Percentiles rank a stretch among this genome's conserved stretches.
phyloP scores from a whole-genome alignment of 2,797 vertebrate genomes.

The Mergus octosetaceus region DNA sequence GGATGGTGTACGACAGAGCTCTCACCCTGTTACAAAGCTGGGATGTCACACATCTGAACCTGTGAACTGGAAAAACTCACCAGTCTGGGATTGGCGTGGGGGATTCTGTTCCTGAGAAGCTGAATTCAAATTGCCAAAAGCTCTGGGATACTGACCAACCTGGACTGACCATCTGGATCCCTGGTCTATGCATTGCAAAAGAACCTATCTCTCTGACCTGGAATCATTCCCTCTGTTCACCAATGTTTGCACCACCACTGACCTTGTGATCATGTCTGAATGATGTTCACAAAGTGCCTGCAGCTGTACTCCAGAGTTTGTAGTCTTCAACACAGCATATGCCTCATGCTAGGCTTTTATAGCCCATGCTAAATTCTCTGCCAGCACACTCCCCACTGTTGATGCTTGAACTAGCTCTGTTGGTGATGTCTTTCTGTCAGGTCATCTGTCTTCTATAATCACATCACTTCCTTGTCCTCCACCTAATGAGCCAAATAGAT shows the following conservation, averaged over 20 bases:
- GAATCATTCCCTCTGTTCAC: background rate
- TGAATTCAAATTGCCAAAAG: background rate
- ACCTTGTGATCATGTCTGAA: accelerated
- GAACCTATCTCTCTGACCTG: background rate
- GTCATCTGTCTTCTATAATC: background rate
- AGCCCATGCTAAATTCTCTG: background rate
- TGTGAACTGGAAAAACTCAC: background rate
- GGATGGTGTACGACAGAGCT: background rate
- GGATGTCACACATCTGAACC: background rate
- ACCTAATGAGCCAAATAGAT: background rate
- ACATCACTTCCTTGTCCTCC: background rate
- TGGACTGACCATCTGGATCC: too few species aligned
- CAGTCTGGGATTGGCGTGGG: accelerated
- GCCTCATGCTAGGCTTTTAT: background rate
- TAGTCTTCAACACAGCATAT: background rate
- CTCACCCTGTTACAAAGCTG: background rate
- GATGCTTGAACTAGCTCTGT: background rate
- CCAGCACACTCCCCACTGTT: background rate
- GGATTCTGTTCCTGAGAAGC: background rate
- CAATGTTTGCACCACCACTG: background rate
- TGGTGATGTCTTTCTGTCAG: background rate
- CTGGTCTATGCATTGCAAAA: background rate
- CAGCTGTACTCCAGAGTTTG: background rate
- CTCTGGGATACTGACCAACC: background rate
- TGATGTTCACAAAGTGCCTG: background rate